phyloP scores from a whole-genome alignment of 2,797 vertebrate genomes.

The Alouatta caraya region DNA sequence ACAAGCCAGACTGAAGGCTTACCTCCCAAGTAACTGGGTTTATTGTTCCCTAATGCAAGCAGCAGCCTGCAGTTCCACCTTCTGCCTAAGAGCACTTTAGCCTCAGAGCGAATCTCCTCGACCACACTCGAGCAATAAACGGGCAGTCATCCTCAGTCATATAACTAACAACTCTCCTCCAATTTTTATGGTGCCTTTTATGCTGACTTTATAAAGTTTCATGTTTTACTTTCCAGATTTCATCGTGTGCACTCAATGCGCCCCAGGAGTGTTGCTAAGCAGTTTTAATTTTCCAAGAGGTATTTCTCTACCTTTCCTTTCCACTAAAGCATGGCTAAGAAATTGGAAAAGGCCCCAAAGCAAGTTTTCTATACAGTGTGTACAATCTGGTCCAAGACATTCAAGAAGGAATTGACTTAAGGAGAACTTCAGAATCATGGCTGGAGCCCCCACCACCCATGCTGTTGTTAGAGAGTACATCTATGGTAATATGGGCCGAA shows the following conservation, averaged over 20 bases:
- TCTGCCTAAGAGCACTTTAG: neutral
- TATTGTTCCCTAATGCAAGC: neutral
- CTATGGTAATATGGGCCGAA: neutral
- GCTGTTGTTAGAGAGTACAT: neutral
- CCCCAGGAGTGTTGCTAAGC: slow-evolving; percentile 32
- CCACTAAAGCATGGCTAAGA: neutral
- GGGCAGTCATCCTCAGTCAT: neutral
- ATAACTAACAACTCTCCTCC: slow-evolving; percentile 47
- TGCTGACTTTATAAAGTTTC: slow-evolving; percentile 56
- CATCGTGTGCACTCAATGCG: neutral
- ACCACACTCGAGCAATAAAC: neutral
- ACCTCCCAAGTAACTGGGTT: neutral
- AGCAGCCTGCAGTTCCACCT: neutral
- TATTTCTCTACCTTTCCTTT: slow-evolving; percentile 43
- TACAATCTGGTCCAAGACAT: neutral
- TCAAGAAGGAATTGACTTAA: neutral
- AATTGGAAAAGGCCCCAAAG: neutral
- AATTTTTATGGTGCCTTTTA: slow-evolving; percentile 54
- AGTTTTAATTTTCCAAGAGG: slow-evolving; percentile 49
- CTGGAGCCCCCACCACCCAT: neutral
- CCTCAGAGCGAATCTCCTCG: neutral
- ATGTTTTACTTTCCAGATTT: slow-evolving; percentile 59
- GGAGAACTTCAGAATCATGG: neutral
- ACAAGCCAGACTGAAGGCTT: neutral
- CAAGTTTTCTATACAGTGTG: neutral